Conservation (phyloP, 2,113 vertebrate species). For the cattle (Bos taurus) region DNA sequence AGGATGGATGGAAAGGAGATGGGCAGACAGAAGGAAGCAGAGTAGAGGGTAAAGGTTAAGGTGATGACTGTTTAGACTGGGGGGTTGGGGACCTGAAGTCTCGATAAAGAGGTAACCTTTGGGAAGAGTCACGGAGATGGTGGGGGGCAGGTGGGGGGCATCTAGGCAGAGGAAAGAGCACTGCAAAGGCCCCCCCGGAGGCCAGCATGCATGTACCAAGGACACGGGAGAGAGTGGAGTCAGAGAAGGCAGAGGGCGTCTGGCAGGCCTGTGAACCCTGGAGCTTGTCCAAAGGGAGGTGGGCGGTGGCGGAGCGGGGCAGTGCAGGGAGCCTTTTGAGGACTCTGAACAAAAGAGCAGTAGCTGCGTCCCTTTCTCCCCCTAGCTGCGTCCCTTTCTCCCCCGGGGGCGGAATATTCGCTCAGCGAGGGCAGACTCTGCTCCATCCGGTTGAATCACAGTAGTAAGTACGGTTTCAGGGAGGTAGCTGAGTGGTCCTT, state of each 20-base stretch:
- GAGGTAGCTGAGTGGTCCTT: neutral
- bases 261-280: neutral
- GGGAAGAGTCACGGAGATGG: neutral
- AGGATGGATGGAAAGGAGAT: neutral
- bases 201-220: too few species aligned
- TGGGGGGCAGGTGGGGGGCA: neutral
- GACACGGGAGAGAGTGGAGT: neutral
- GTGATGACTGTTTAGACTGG: neutral
- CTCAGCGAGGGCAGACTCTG: neutral
- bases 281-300: neutral
- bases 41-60: neutral
- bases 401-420: fast-evolving
- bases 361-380: neutral
- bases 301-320: fast-evolving
- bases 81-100: neutral
- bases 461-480: neutral
- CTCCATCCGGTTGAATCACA: fast-evolving
- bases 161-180: neutral
- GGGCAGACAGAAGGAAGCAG: neutral
- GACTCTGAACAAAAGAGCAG: neutral
- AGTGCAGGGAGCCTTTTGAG: fast-evolving
- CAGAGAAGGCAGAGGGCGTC: too few species aligned
- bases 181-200: neutral
- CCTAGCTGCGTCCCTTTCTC: neutral
- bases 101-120: neutral